These are phyloP conservation scores for Aphelinus certus DNA, from an alignment of 1,140 invertebrate species.

Conservation along the genomic window DNA sequence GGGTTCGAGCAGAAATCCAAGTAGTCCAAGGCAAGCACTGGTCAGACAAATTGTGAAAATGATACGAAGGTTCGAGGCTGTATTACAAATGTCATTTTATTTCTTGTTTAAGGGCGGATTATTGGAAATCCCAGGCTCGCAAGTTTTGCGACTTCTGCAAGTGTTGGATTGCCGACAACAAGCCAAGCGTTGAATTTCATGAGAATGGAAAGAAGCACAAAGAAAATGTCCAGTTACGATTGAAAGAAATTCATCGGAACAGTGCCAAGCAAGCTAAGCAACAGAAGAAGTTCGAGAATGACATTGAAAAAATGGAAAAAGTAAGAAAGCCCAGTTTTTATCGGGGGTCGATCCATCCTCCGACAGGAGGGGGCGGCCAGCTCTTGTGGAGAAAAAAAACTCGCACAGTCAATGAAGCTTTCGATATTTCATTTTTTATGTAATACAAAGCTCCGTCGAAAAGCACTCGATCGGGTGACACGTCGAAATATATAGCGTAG, in stretches of 20 bases:
- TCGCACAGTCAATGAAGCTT: too few species aligned
- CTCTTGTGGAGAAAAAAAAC: too few species aligned
- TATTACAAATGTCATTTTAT: slow-evolving; percentile 27
- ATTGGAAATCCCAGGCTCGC: slow-evolving; percentile 95
- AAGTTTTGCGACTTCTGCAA: slow-evolving; percentile 98
- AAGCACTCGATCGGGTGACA: too few species aligned
- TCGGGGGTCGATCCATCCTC: neutral
- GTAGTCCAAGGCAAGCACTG: too few species aligned
- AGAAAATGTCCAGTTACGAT: slow-evolving; percentile 88
- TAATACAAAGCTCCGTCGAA: too few species aligned
- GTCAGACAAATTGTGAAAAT: too few species aligned
- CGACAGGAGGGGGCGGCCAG: too few species aligned
- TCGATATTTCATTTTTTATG: too few species aligned
- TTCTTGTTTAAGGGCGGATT: slow-evolving; percentile 82
- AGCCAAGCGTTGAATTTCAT: slow-evolving; percentile 95
- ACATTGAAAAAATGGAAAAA: slow-evolving; percentile 89
- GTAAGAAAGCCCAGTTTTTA: slow-evolving; percentile 53
- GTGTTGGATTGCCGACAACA: slow-evolving; percentile 98
- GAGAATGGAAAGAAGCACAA: slow-evolving; percentile 94
- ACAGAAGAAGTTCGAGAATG: slow-evolving; percentile 78
- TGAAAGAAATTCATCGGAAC: slow-evolving; percentile 86
- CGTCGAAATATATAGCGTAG: too few species aligned
- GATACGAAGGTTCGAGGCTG: too few species aligned
- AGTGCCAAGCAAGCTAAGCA: slow-evolving; percentile 82
- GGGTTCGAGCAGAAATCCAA: too few species aligned